phyloP scores from a whole-genome alignment of 2,888 invertebrate genomes.

The Perdita meconis region DNA sequence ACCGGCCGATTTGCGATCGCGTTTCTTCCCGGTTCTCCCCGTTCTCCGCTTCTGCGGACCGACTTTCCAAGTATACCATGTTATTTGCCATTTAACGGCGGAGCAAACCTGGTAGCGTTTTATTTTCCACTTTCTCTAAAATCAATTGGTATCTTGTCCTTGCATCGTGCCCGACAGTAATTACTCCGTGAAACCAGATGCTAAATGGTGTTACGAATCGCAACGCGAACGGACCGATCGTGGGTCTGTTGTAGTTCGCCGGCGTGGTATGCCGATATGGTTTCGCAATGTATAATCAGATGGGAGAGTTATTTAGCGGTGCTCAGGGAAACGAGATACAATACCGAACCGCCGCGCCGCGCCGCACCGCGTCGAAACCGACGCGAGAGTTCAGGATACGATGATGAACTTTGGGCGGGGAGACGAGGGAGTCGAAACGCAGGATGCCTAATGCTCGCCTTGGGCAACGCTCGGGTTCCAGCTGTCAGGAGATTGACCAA shows the following conservation, averaged over 20 bases:
- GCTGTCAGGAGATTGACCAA: conserved; percentile 68
- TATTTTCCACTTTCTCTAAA: background rate
- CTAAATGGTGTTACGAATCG: conserved; percentile 33
- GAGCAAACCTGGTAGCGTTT: no score
- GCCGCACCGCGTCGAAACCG: no score
- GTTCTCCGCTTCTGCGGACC: no score
- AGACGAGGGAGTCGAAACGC: conserved; percentile 50
- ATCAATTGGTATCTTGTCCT: conserved; percentile 21
- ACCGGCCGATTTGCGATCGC: conserved; percentile 28
- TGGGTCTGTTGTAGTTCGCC: conserved; percentile 16
- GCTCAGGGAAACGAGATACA: conserved; percentile 36
- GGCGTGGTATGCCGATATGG: conserved; percentile 21
- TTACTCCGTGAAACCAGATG: conserved; percentile 20
- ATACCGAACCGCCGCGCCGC: conserved; percentile 18
- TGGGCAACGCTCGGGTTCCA: conserved; percentile 54
- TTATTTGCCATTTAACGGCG: no score
- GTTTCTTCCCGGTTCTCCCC: no score
- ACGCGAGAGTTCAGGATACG: background rate
- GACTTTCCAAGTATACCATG: no score
- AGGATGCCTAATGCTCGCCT: conserved; percentile 52
- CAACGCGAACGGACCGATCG: conserved; percentile 2
- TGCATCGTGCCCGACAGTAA: no score
- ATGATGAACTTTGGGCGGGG: conserved; percentile 53
- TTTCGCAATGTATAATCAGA: conserved; percentile 62
- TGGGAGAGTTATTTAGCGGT: conserved; percentile 38